Evolutionary conservation across 1,140 invertebrate species (phyloP).

Genomic region (Drosophila novamexicana): DNA sequence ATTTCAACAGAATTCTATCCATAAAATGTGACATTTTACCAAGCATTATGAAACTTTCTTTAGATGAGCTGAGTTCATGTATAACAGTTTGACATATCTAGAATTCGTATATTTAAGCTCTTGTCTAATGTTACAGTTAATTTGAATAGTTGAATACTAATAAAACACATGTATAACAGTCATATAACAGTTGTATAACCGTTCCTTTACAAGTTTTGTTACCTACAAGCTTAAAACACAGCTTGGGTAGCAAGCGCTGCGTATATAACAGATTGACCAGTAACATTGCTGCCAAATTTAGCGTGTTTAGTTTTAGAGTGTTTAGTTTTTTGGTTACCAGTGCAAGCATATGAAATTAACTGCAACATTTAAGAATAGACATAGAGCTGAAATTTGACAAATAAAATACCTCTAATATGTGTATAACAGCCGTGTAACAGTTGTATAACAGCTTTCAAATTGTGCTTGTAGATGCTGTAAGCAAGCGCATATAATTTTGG

Average conservation of each 20-base stretch:
- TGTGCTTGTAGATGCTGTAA: background rate
- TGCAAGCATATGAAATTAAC: too few relatives aligned
- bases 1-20: background rate
- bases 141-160: background rate
- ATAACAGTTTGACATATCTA: background rate
- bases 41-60: background rate
- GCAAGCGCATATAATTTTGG: background rate
- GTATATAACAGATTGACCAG: too few relatives aligned
- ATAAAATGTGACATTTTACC: background rate
- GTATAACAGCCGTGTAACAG: slow-evolving; percentile 2
- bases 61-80: too few relatives aligned
- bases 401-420: background rate
- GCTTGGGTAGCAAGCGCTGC: too few relatives aligned
- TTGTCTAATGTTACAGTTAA: background rate
- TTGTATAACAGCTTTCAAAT: slow-evolving; percentile 4
- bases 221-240: too few relatives aligned
- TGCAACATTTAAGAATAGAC: background rate
- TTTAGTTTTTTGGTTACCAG: too few relatives aligned
- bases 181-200: slow-evolving; percentile 8
- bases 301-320: too few relatives aligned
- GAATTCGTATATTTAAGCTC: background rate
- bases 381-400: too few relatives aligned
- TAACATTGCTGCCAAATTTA: too few relatives aligned
- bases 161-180: slow-evolving; percentile 28
- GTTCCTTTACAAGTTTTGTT: too few relatives aligned